Conservation (phyloP, 1,140 invertebrate species). For the Belonocnema kinseyi region DNA sequence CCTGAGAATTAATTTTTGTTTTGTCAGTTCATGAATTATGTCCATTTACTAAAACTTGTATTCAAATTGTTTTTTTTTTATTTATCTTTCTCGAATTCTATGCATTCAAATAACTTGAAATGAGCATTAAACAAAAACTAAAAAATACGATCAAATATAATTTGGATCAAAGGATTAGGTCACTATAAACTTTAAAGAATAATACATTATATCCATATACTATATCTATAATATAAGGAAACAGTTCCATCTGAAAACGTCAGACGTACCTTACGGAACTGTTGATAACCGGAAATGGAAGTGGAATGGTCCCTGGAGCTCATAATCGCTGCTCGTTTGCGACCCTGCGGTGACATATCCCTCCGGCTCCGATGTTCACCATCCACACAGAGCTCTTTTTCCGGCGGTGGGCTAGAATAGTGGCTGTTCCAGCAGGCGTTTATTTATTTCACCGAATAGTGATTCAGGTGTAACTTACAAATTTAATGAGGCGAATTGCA, state of each 20-base stretch:
- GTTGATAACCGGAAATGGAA: conserved; percentile 70
- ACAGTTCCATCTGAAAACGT: conserved; percentile 6
- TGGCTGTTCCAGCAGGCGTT: conserved; percentile 70
- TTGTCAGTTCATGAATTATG: background rate
- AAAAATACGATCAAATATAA: background rate
- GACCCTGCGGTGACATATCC: conserved; percentile 86
- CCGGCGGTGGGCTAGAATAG: conserved; percentile 80
- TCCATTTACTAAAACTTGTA: background rate
- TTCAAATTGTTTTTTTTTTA: background rate
- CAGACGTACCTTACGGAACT: conserved; percentile 69
- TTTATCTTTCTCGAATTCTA: background rate
- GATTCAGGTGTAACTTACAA: conserved; percentile 45
- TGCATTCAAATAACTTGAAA: background rate
- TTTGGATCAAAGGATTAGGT: background rate
- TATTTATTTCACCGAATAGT: conserved; percentile 55
- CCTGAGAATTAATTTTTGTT: conserved; percentile 59
- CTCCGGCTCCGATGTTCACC: conserved; percentile 79
- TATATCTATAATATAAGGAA: background rate
- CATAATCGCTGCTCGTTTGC: conserved; percentile 83
- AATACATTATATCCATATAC: background rate
- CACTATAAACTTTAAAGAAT: background rate
- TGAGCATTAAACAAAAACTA: background rate
- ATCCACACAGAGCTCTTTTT: conserved; percentile 76
- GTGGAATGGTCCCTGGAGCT: conserved; percentile 75
- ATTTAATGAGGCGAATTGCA: conserved; percentile 60